Base-by-base conservation (phyloP, 2,797 vertebrate genomes). In the Sebastes minor region DNA sequence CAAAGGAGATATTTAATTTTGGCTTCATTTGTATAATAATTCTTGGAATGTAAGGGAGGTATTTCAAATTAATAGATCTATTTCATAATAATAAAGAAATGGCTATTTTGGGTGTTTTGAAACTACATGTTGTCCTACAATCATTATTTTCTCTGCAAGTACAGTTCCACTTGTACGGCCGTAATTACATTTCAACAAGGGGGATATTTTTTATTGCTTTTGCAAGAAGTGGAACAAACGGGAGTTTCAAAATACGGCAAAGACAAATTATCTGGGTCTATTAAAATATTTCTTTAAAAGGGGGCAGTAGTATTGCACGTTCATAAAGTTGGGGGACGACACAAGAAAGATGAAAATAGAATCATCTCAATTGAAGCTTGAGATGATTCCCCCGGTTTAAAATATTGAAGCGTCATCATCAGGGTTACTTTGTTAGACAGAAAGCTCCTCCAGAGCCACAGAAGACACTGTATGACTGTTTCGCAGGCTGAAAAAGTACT, bases 261-360 rank as follows among this genome's bases (percentile, higher is more conserved):
- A 46, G 16, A 64, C 9, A 76, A 55, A 12, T 66, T 28, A 67
- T 77, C 5, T 52, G 4, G 2, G 5, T 30, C 20, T 77, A 76
- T 61, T 33, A 30, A 81, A 63, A 59, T 1, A 70, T 28, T 68
- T 72, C 2, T 71, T 80, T 75, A 60, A 38, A 80, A 65, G 4
- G 10, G 30, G 30, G 42, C 8, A 23, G 63, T 59, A 8, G 22
- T 46, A 53, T 71, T 66, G 10, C 22, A 70, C 12, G 66, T 70
- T 10, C 7, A n/a, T 57, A 42, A 3, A 55, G 18, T 46, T 56
- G 10, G 4, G 32, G 13, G 14, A 71, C 27, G 8, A 1, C 4
- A 16, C 64, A 38, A 74, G 23, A 28, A 33, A 61, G 8, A 30
- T 61, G 28, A n/a, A 23, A 76, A 81, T 32, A 23, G 59, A 77